Conservation (phyloP, 2,797 vertebrate species). For the Avahi laniger region DNA sequence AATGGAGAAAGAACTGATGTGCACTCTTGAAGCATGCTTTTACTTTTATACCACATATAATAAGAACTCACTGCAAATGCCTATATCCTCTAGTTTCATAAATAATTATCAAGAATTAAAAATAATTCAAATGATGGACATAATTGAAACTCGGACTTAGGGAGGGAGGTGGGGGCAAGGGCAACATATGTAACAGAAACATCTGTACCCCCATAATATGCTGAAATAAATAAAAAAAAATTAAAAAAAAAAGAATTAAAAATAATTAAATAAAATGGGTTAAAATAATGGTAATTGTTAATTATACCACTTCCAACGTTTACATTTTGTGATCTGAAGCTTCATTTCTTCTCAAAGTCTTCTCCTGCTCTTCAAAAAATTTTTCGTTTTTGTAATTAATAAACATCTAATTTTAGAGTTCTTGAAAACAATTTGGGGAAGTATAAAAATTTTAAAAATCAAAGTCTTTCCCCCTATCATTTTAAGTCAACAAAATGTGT, state of each 20-base stretch:
- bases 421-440: neutral
- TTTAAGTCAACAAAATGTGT: neutral
- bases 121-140: no score
- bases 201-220: no score
- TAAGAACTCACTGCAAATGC: neutral
- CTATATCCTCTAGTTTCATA: neutral
- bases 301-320: neutral
- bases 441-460: neutral
- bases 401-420: slow-evolving; percentile 34
- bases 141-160: no score
- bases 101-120: neutral
- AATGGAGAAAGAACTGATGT: neutral
- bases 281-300: neutral
- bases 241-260: neutral
- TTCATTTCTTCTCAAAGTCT: neutral
- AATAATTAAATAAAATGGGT: neutral
- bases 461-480: neutral
- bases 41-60: neutral
- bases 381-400: neutral
- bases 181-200: no score
- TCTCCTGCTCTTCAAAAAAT: neutral
- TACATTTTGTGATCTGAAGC: neutral
- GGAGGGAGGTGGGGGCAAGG: no score
- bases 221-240: no score
- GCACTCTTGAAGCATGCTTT: neutral